Evolutionary conservation across 2,888 invertebrate species (phyloP), one percentile per base, ranked within the genome.

Genomic region (Ichneumoninae sp.): DNA sequence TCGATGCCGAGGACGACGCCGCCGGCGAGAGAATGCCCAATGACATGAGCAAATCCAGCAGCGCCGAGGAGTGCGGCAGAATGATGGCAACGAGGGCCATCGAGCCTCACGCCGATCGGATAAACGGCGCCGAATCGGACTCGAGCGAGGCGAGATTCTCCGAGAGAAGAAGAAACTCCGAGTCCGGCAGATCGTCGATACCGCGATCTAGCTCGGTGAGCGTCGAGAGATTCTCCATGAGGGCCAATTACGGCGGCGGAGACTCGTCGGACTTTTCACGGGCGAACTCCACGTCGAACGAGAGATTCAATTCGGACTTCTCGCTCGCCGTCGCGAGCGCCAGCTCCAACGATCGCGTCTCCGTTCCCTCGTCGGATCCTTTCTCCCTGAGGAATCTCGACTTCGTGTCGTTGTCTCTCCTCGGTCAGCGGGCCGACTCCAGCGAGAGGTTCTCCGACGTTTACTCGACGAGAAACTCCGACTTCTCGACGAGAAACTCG

Each of bases 221-320:
- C 87, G 92, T 93, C 78, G 93, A 93, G 84, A 90, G 93, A 66
- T 93, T 92, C 79, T 92, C 93, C 52, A 92, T 93, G 89, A 89
- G 93, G 1, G 93, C 93, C 16, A 93, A 93, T 83, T 93, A 93
- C 87, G 85, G 85, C 6, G 84, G 84, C 30, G 84, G 84, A 0
- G 93, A 93, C 85, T 92, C 92, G 13, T 93, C 93, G 8, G 93
- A 93, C 83, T 93, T 93, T 85, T 93, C 93, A 22, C 87, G 93
- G 3, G 93, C 93, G 0, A 93, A 93, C 86, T 93, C 93, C 3
- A 93, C 91, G 47, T 93, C 93, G 10, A 93, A 93, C 88, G 93
- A 93, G 81, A 87, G 93, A 79, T 93, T 93, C 86, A 93, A 93
- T 85, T 93, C 93, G 77, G 93, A 93, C 73, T 93, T 93, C 87